A percentile compares a stretch with the other conserved stretches of the same genome.
phyloP scores from a whole-genome alignment of 2,797 vertebrate species.

The Ispidina lecontei region DNA sequence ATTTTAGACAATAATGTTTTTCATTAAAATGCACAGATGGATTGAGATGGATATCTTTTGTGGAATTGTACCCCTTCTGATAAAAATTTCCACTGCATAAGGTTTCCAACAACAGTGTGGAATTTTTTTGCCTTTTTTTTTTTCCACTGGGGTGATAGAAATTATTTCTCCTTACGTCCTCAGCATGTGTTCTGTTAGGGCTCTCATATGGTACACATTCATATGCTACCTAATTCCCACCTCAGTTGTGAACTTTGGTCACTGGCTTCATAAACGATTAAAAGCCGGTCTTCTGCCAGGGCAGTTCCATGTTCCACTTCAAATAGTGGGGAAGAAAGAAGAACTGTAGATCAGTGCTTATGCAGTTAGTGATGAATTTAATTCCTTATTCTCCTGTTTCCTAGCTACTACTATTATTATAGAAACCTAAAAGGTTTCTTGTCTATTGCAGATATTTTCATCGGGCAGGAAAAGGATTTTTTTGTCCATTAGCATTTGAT shows the following conservation, averaged over 20 bases:
- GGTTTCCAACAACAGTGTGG: not conserved
- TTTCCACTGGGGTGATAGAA: not conserved
- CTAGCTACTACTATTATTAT: slow-evolving; percentile 22
- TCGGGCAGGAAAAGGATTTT: not conserved
- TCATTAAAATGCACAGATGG: not conserved
- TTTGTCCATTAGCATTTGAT: not conserved
- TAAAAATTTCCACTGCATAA: not conserved
- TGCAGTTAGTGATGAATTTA: not conserved
- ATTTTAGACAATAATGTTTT: not conserved
- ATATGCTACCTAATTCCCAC: not conserved
- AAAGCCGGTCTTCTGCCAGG: not conserved
- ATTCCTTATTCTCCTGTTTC: slow-evolving; percentile 5
- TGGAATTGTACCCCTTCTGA: not conserved
- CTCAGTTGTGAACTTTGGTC: not conserved
- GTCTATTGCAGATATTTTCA: slow-evolving; percentile 9
- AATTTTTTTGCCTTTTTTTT: not conserved
- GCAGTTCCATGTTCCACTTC: not conserved
- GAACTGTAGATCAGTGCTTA: not conserved
- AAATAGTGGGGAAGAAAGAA: not conserved
- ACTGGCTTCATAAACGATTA: not conserved
- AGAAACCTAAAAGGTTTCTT: slow-evolving; percentile 28
- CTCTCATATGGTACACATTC: not conserved
- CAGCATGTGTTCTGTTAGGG: rapidly evolving
- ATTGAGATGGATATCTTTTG: not conserved
- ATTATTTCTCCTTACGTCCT: not conserved